A percentile compares a stretch with the other conserved stretches of the same genome.
Evolutionary conservation across 1,140 invertebrate species (phyloP).

Genomic region (Planococcus citri): DNA sequence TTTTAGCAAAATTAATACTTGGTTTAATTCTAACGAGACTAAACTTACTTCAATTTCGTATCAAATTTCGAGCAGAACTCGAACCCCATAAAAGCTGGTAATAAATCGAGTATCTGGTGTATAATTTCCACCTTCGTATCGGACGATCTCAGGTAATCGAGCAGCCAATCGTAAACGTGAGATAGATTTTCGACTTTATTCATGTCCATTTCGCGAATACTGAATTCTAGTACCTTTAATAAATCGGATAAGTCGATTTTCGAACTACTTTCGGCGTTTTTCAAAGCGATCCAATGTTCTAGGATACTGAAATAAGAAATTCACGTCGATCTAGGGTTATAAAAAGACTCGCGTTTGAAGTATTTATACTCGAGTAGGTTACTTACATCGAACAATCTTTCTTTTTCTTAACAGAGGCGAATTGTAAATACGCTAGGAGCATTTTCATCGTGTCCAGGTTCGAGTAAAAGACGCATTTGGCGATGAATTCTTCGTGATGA

Average conservation of each 20-base stretch:
- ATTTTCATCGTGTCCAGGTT: background rate
- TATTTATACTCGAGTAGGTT: too few relatives aligned
- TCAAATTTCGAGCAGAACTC: background rate
- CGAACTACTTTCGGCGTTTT: background rate
- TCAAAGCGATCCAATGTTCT: background rate
- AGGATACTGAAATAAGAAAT: background rate
- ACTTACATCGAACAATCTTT: background rate
- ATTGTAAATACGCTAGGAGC: background rate
- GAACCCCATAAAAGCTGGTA: background rate
- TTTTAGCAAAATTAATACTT: background rate
- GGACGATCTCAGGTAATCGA: background rate
- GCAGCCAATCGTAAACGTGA: background rate
- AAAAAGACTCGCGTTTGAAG: too few relatives aligned
- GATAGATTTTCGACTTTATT: background rate
- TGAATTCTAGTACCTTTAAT: background rate
- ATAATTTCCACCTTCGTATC: background rate
- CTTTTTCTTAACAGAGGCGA: background rate
- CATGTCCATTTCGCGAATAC: background rate
- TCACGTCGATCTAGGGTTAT: background rate
- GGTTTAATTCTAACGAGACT: background rate
- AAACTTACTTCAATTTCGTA: background rate
- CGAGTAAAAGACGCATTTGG: background rate
- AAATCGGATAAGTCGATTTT: background rate
- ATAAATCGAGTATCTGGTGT: background rate
- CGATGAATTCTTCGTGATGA: background rate